Evolutionary conservation across 1,140 invertebrate genomes (phyloP), one percentile per base, ranked within the genome.

Genomic region (Varroa destructor): DNA sequence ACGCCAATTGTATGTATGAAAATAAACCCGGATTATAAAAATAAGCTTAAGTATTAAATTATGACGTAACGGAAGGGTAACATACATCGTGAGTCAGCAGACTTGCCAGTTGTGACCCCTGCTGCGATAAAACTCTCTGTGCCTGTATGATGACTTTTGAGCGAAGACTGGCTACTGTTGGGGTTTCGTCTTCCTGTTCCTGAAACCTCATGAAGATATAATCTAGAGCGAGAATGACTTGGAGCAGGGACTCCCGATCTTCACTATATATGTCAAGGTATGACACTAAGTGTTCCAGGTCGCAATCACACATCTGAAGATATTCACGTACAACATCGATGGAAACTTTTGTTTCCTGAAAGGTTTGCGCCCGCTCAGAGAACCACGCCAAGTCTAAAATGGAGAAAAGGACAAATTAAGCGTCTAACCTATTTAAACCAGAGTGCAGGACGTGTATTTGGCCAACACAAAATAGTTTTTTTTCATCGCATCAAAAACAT

Each of bases 261-360:
- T 40, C 61, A 40, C 46, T 40, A 37, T 43, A 67, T 1, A 67
- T 37, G 1, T 67, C 61, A 12, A 67, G 14, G 61, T 67, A 67
- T 12, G 46, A 36, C 61, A 40, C 46, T 3, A 67, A 46, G 2
- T 12, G 36, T 3, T 40, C 37, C 3, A 67, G 61, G 46, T 67
- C 61, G 40, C 61, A 67, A 37, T 67, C 61, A 25, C 40, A 43
- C 61, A 67, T 67, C 37, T 67, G 61, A 67, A 67, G 61, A 8
- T 36, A 67, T 8, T 67, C 61, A 5, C 61, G 61, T 4, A 67
- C 61, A 46, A 67, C 40, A 37, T 67, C 61, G 40, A 67, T 67
- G 37, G 12, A 43, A 12, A 37, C 36, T 2, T 40, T 40, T 12
- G 61, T 67, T 2, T 10, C 46, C 36, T 25, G 61, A 37, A 67